Conservation (phyloP, 2,888 invertebrate species). For the Apoderus coryli region DNA sequence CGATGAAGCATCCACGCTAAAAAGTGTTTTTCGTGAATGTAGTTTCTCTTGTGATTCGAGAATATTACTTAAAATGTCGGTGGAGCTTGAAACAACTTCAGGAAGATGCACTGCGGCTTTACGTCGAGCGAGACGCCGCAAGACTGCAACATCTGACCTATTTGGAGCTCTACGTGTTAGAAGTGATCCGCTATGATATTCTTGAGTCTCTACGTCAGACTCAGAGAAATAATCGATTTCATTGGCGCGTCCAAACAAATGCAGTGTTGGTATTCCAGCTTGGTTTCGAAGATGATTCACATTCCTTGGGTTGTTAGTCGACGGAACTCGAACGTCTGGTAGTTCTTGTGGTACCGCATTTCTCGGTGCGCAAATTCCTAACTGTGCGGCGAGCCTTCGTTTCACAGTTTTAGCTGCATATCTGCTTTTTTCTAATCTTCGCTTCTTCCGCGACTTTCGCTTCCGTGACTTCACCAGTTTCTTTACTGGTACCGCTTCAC, state of each 20-base stretch:
- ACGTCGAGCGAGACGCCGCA: slow-evolving; percentile 29
- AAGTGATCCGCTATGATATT: slow-evolving; percentile 15
- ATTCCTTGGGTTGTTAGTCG: slow-evolving; percentile 4
- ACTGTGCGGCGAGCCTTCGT: slow-evolving; percentile 35
- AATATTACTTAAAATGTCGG: slow-evolving; percentile 54
- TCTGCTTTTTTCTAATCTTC: slow-evolving; percentile 9
- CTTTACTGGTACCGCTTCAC: slow-evolving; percentile 42
- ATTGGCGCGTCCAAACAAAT: slow-evolving; percentile 51
- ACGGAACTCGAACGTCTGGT: slow-evolving; percentile 25
- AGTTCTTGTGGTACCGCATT: slow-evolving; percentile 23
- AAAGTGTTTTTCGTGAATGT: slow-evolving; percentile 47
- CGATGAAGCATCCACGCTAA: slow-evolving; percentile 40
- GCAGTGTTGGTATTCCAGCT: slow-evolving; percentile 40
- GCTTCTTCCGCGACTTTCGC: slow-evolving; percentile 10
- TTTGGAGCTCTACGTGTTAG: slow-evolving; percentile 30
- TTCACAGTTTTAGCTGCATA: slow-evolving; percentile 29
- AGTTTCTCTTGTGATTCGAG: slow-evolving; percentile 54
- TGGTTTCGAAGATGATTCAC: slow-evolving; percentile 26
- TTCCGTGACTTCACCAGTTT: slow-evolving; percentile 16
- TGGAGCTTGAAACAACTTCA: slow-evolving; percentile 31
- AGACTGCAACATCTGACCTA: slow-evolving; percentile 29
- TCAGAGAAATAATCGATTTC: slow-evolving; percentile 53
- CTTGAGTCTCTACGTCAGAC: slow-evolving; percentile 16
- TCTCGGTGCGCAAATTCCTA: slow-evolving; percentile 35
- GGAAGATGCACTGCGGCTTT: slow-evolving; percentile 34